These are phyloP conservation scores for Oncorhynchus tshawytscha DNA, from an alignment of 2,113 vertebrate species.

Conservation along the genomic window DNA sequence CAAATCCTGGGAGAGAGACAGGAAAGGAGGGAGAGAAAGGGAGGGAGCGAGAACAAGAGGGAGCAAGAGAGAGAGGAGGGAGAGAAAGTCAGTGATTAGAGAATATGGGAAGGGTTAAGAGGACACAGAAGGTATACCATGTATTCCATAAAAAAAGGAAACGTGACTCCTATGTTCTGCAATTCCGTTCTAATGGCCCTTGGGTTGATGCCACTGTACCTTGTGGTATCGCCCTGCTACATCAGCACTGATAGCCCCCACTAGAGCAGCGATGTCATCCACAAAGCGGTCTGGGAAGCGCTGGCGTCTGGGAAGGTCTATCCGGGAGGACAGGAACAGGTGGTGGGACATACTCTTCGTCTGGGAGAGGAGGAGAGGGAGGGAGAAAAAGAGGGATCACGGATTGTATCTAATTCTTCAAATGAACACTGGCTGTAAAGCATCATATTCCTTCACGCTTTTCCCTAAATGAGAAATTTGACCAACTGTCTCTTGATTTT, in stretches of 20 bases:
- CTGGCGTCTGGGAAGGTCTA: slow-evolving; percentile 77
- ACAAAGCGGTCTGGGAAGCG: slow-evolving; percentile 87
- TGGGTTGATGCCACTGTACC: slow-evolving; percentile 59
- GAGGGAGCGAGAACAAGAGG: neutral
- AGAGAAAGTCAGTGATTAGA: too few relatives aligned
- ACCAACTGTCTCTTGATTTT: too few relatives aligned
- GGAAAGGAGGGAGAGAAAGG: neutral
- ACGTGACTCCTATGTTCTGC: neutral
- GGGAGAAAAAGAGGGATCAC: neutral
- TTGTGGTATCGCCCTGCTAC: slow-evolving; percentile 80
- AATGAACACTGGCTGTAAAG: neutral
- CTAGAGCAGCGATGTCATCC: slow-evolving; percentile 82
- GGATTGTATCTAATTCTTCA: neutral
- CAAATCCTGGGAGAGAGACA: slow-evolving; percentile 72
- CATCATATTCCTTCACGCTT: neutral
- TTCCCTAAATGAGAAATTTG: neutral
- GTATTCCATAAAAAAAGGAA: neutral
- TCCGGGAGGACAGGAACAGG: slow-evolving; percentile 78
- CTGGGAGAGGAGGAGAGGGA: slow-evolving; percentile 48
- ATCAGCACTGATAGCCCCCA: slow-evolving; percentile 82
- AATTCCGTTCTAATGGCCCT: slow-evolving; percentile 53
- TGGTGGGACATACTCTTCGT: slow-evolving; percentile 87
- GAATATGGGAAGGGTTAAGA: neutral
- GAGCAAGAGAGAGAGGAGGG: neutral
- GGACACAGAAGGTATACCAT: too few relatives aligned